Evolutionary conservation across 2,888 invertebrate genomes (phyloP), one percentile per base, ranked within the genome.

Genomic region (Stegophylla sp.): DNA sequence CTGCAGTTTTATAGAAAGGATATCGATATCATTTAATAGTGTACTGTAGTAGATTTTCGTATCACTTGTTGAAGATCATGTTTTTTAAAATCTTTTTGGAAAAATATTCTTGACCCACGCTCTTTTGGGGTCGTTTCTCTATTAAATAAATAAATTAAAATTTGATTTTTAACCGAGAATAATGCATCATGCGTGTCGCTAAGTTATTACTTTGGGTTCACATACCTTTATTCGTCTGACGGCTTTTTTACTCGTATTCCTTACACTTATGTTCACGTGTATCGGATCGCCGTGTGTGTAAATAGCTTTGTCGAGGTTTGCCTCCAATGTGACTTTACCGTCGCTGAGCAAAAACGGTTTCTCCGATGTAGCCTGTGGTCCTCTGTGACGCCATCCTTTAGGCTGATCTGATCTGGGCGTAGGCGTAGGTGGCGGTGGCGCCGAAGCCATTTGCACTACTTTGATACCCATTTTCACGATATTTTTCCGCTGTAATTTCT

Each of bases 261-360:
- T 90, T 82, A 95, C 89, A 83, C 90, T 89, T 53, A 95, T 91
- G 84, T 90, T 91, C 9, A 95, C 93, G 83, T 89, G 89, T 83
- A 96, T 90, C 48, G 92, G 90, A 85, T 95, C 95, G 7, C 94
- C 95, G 85, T 95, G 94, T 4, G 92, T 91, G 86, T 95, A 95
- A 85, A 92, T 91, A 43, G 92, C 91, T 85, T 92, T 93, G 87
- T 95, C 93, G 84, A 96, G 88, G 85, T 91, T 91, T 2, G 94
- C 94, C 85, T 93, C 92, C 71, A 96, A 87, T 84, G 91, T 90
- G 83, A 96, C 83, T 86, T 87, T 89, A 72, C 95, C 95, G 84
- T 94, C 94, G 84, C 94, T 94, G 74, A 95, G 89, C 51, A 95
- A 88, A 86, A 95, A 94, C n/a, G 93, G 93, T 85, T 94, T 94